phyloP scores from a whole-genome alignment of 2,888 invertebrate species.

The Sicus ferrugineus region DNA sequence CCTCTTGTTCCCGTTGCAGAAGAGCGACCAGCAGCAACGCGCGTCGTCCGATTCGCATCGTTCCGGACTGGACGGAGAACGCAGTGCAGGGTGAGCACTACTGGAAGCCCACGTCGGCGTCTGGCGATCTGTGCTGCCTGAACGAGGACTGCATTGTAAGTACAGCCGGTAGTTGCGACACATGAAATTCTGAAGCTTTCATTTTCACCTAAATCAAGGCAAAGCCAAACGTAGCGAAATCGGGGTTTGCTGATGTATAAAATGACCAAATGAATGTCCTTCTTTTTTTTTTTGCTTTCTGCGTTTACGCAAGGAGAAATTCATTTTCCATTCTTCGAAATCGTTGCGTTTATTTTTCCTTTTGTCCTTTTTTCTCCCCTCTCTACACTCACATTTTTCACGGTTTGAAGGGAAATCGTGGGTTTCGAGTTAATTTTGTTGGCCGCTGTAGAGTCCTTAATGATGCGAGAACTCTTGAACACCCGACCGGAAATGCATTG shows the following conservation, averaged over 20 bases:
- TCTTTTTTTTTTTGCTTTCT: too few relatives aligned
- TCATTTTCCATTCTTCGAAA: too few relatives aligned
- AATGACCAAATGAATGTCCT: too few relatives aligned
- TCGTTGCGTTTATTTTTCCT: too few relatives aligned
- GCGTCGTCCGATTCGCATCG: slow-evolving; percentile 73
- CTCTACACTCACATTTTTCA: too few relatives aligned
- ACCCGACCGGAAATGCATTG: too few relatives aligned
- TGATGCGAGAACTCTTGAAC: background rate
- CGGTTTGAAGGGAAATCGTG: background rate
- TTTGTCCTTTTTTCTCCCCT: too few relatives aligned
- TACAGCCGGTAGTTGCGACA: slow-evolving; percentile 30
- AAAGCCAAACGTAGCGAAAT: too few relatives aligned
- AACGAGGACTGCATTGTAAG: slow-evolving; percentile 81
- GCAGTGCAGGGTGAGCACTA: slow-evolving; percentile 93
- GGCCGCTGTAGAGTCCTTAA: background rate
- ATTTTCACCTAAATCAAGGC: too few relatives aligned
- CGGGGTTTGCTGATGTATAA: too few relatives aligned
- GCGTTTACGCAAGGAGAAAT: too few relatives aligned
- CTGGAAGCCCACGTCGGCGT: slow-evolving; percentile 90
- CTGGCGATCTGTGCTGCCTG: slow-evolving; percentile 93
- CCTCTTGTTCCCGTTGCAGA: slow-evolving; percentile 61
- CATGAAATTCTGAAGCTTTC: too few relatives aligned
- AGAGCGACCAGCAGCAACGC: slow-evolving; percentile 60
- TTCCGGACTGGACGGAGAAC: slow-evolving; percentile 86
- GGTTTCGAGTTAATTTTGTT: background rate